phyloP scores from a whole-genome alignment of 2,888 invertebrate genomes.

The Trachelus troglodyta region DNA sequence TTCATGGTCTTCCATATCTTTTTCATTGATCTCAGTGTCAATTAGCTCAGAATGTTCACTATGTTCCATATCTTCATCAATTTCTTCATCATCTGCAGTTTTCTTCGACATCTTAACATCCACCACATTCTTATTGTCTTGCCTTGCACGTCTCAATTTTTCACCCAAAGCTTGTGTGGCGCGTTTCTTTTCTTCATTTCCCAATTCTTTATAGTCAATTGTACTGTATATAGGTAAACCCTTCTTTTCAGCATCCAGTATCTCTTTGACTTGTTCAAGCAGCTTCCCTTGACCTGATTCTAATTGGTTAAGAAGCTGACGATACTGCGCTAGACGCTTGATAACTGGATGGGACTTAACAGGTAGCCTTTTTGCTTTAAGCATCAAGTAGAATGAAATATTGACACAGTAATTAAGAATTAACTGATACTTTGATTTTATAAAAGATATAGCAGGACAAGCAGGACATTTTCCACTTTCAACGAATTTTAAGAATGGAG shows the following conservation, averaged over 20 bases:
- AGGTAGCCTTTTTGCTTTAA: slow-evolving; percentile 80
- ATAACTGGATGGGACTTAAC: slow-evolving; percentile 90
- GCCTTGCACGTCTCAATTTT: slow-evolving; percentile 6
- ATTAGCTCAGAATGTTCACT: slow-evolving; percentile 20
- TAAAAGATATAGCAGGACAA: slow-evolving; percentile 77
- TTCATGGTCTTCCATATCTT: slow-evolving; percentile 59
- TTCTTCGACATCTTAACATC: slow-evolving; percentile 61
- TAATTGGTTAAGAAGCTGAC: slow-evolving; percentile 80
- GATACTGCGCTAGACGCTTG: slow-evolving; percentile 84
- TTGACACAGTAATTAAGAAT: slow-evolving; percentile 86
- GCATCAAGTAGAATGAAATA: slow-evolving; percentile 84
- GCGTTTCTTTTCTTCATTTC: slow-evolving; percentile 54
- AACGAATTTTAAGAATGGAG: slow-evolving; percentile 76
- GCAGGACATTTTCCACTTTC: slow-evolving; percentile 73
- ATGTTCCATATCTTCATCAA: slow-evolving; percentile 32
- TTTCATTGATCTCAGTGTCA: slow-evolving; percentile 32
- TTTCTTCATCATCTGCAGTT: slow-evolving; percentile 55
- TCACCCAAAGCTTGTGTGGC: background rate
- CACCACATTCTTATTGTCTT: slow-evolving; percentile 21
- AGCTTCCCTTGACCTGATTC: slow-evolving; percentile 77
- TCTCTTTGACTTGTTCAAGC: slow-evolving; percentile 75
- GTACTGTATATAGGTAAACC: slow-evolving; percentile 63
- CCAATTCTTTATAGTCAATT: slow-evolving; percentile 23
- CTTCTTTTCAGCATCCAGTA: slow-evolving; percentile 71
- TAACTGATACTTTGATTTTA: slow-evolving; percentile 77